A percentile compares a stretch with the other conserved stretches of the same genome.
phyloP scores from a whole-genome alignment of 35 echinoderm and acorn worm genomes.

The Lytechinus pictus region DNA sequence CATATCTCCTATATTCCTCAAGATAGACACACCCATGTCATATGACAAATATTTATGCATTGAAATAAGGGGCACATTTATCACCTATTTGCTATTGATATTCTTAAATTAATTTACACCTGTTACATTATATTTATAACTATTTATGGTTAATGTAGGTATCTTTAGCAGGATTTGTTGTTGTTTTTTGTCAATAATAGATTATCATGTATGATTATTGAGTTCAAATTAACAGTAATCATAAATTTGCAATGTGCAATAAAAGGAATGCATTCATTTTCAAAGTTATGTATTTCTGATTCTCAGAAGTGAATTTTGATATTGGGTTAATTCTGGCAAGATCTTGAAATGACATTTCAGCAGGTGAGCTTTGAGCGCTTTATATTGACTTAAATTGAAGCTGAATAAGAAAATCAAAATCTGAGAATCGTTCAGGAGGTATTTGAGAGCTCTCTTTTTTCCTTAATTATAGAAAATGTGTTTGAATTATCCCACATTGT shows the following conservation, averaged over 20 bases:
- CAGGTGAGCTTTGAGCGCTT: too few species aligned
- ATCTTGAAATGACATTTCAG: too few species aligned
- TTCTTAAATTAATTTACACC: not conserved
- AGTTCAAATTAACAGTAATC: too few species aligned
- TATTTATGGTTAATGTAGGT: not conserved
- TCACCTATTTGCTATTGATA: not conserved
- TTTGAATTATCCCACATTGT: not conserved
- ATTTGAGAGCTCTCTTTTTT: not conserved
- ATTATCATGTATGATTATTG: too few species aligned
- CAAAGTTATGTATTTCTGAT: too few species aligned
- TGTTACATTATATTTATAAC: not conserved
- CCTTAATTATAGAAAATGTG: not conserved
- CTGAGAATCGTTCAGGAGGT: not conserved
- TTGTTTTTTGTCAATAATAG: too few species aligned
- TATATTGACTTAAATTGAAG: too few species aligned
- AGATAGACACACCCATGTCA: not conserved
- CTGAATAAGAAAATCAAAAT: too few species aligned
- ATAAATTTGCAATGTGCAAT: too few species aligned
- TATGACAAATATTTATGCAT: not conserved
- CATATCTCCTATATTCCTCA: not conserved
- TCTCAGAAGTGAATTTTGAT: too few species aligned
- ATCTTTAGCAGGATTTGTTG: not conserved
- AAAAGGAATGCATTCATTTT: too few species aligned
- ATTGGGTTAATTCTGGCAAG: too few species aligned
- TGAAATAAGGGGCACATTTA: not conserved